Evolutionary conservation across 64 coral and sea anemone species (phyloP).

Genomic region (Pachyseris speciosa): DNA sequence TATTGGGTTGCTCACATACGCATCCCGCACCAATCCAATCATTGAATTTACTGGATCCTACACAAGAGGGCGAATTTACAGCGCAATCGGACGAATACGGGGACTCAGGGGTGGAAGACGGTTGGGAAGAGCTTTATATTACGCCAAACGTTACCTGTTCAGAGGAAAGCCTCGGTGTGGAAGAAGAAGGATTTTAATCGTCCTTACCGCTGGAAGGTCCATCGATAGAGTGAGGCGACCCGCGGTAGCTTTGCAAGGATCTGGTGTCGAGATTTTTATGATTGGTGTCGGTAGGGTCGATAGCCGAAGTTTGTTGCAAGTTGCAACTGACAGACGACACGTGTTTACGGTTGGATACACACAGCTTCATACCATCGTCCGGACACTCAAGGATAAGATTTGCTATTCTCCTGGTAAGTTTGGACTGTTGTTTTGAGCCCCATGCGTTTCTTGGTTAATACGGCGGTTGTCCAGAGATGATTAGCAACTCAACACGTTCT

Average conservation of each 20-base stretch:
- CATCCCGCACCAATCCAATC: neutral
- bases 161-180: constrained; percentile 64
- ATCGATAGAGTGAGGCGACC: constrained; percentile 37
- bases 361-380: constrained; percentile 13
- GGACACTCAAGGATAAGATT: constrained; percentile 35
- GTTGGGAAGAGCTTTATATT: constrained; percentile 30
- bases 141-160: constrained; percentile 50
- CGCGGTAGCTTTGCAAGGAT: neutral
- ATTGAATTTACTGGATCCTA: neutral
- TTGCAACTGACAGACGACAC: constrained; percentile 41
- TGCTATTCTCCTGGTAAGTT: constrained; percentile 42
- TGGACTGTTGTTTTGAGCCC: no score
- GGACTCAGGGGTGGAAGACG: constrained; percentile 7
- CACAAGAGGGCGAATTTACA: neutral
- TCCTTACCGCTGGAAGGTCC: constrained; percentile 21
- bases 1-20: constrained; percentile 40
- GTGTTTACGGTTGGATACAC: neutral
- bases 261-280: constrained; percentile 56
- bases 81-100: constrained; percentile 8
- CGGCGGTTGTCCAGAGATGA: no score
- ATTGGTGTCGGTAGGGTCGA: neutral
- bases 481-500: no score
- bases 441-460: no score
- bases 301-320: neutral
- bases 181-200: constrained; percentile 57